Evolutionary conservation across 2,113 vertebrate species (phyloP).

Genomic region (Pimephales promelas): DNA sequence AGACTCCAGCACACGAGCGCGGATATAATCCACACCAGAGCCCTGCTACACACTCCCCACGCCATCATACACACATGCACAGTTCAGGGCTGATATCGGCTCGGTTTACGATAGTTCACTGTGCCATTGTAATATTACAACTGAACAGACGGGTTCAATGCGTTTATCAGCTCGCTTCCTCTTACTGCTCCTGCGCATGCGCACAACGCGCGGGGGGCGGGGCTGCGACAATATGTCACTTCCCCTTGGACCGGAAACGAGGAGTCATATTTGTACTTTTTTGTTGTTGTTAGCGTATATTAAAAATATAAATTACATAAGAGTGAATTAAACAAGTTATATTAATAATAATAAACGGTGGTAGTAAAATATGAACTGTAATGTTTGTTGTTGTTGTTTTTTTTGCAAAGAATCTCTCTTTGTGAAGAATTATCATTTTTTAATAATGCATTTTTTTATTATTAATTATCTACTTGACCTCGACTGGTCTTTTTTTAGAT

Average conservation of each 20-base stretch:
- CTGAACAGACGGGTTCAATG: not conserved
- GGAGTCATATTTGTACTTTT: too few relatives aligned
- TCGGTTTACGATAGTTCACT: not conserved
- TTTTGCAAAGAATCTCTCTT: too few relatives aligned
- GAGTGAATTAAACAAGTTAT: not conserved
- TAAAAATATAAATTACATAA: too few relatives aligned
- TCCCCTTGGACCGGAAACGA: not conserved
- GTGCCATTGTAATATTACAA: not conserved
- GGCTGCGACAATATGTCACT: not conserved
- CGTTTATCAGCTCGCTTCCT: slow-evolving; percentile 5
- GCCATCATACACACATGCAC: slow-evolving; percentile 67
- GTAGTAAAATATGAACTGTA: too few relatives aligned
- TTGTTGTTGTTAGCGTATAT: too few relatives aligned
- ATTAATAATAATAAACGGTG: too few relatives aligned
- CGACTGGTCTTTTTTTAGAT: not conserved
- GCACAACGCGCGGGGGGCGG: not conserved
- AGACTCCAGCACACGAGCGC: slow-evolving; percentile 62
- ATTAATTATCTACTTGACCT: not conserved
- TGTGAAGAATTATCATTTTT: too few relatives aligned
- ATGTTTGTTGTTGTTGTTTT: too few relatives aligned
- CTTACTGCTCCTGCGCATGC: slow-evolving; percentile 7
- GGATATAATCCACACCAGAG: slow-evolving; percentile 69
- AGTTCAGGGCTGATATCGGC: not conserved
- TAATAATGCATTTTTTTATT: too few relatives aligned
- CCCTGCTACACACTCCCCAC: slow-evolving; percentile 70